Evolutionary conservation across 1,140 invertebrate genomes (phyloP), one percentile per base, ranked within the genome.

Genomic region (Brachionus rubens): DNA sequence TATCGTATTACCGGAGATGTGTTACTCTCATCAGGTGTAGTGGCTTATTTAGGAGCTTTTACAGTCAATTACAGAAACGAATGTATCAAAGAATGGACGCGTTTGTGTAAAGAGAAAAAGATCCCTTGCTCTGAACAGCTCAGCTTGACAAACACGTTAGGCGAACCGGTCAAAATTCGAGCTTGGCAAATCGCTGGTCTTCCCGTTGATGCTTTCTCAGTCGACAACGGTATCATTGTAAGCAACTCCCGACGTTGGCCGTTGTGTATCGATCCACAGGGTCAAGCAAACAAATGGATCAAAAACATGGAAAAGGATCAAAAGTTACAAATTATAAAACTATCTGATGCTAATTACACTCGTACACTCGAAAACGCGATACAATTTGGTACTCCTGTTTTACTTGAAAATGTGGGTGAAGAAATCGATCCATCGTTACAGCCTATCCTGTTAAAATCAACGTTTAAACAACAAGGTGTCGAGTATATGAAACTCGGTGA

Each of bases 291-390:
- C 77, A 91, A 91, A 83, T 96, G 93, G 93, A 88, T 97, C 6
- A 94, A 94, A 83, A 94, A 92, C 82, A 91, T 95, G 89, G 93
- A 86, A 77, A 81, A 81, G 47, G 79, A 80, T n/a, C 83, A 84
- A 77, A 82, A 84, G 67, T 78, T 86, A 30, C 77, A 76, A 30
- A 80, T 84, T 4, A 81, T 85, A 40, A 85, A 85, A 77, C 78
- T 84, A 21, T 82, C 83, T 9, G 83, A 85, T 78, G 62, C 81
- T 6, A 85, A 81, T 77, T 85, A 85, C 78, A 79, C 83, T 54
- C 78, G 83, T 41, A 80, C 80, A 2, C 68, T 86, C 59, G 84
- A 85, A 78, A 85, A 85, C 78, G 78, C 81, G 52, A 85, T 86
- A 68, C 81, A 83, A 80, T 85, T 85, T 79, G 85, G 85, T 36